Base-by-base conservation (phyloP, 2,797 vertebrate genomes). In the Sciurus vulgaris region DNA sequence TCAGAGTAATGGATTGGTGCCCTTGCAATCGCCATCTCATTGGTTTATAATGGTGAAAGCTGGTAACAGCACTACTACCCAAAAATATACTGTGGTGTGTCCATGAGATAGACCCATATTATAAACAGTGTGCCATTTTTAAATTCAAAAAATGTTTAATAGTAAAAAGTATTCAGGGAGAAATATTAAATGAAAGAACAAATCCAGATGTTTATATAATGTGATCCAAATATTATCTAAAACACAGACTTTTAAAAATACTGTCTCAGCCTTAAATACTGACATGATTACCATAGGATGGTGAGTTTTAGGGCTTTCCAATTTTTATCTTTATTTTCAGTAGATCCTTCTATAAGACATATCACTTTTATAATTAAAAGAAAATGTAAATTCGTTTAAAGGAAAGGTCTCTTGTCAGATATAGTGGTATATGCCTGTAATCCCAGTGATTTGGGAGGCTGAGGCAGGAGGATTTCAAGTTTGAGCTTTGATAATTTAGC, bases 71-170 rank as follows among this genome's bases (percentile, higher is more conserved):
- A 93, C 41, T 56, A 76, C 73, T 44, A 28, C 91, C 18, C 24
- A 63, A 85, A 82, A 69, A 59, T 82, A 81, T 11, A 35, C 6
- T 91, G 51, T 91, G 73, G 15, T 81, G 44, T 41, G 35, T 63
- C 56, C 56, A 67, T 67, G 5, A 7, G 76, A 65, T 51, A 47
- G 67, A 56, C 24, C 14, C 33, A 81, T 81, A 26, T 35, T 89
- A 28, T 41, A 86, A 84, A 56, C 65, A 59, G 30, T 77, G n/a
- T 77, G 7, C 4, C 28, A 17, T 59, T 30, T 89, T 92, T 96
- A 92, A 59, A 94, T 54, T 88, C 24, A 85, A 93, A 93, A 51
- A 95, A 63, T 89, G 54, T 87, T 79, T 92, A 90, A 56, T 74
- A 95, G 18, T 8, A 78, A 90, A 86, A 89, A 84, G 20, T 63